These are phyloP conservation scores for Monopis laevigella DNA, from an alignment of 2,888 invertebrate genomes.

Conservation along the genomic window DNA sequence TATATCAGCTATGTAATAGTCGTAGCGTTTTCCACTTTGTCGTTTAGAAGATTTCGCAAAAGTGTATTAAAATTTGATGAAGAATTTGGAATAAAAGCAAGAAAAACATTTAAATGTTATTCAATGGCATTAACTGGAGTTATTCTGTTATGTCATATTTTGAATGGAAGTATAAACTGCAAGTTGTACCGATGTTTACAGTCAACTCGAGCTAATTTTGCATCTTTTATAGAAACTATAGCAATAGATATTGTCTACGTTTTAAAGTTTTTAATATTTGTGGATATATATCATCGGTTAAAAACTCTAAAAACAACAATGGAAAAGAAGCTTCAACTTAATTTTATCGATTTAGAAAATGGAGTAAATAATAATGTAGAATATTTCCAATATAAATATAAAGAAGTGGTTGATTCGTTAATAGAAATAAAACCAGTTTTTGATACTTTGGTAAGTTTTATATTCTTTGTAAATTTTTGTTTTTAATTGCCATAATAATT, in stretches of 20 bases:
- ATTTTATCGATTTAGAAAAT: neutral
- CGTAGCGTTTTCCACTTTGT: neutral
- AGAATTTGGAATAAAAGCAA: neutral
- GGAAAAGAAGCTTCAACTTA: neutral
- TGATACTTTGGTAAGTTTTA: neutral
- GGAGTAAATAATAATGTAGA: neutral
- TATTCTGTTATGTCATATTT: neutral
- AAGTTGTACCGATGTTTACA: neutral
- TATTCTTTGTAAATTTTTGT: no score
- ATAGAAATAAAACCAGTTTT: neutral
- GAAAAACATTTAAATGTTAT: neutral
- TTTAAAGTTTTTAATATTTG: neutral
- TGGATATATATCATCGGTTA: neutral
- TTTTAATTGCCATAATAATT: no score
- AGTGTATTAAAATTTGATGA: neutral
- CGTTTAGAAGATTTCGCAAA: neutral
- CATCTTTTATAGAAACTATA: neutral
- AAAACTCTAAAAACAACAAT: neutral
- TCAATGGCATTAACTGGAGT: neutral
- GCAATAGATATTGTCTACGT: neutral
- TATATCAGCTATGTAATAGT: neutral
- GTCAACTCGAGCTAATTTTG: neutral
- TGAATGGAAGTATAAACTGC: neutral
- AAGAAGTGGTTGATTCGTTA: neutral
- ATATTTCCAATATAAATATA: neutral